Evolutionary conservation across 1,140 invertebrate genomes (phyloP), one percentile per base, ranked within the genome.

Genomic region (Bradynema listronoti): DNA sequence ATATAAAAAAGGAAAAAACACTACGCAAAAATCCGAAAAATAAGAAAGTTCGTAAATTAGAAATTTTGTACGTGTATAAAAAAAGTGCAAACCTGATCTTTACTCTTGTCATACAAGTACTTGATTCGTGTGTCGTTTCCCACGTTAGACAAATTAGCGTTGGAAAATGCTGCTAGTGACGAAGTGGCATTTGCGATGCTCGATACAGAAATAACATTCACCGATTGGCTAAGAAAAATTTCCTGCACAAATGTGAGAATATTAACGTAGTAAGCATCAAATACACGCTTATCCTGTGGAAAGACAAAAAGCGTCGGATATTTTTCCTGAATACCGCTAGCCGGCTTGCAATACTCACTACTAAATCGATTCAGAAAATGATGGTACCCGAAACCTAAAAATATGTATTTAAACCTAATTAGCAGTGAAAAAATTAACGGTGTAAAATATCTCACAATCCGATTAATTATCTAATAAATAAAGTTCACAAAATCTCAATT

Each of bases 371-470:
- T 65, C n/a, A 62, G 41, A 1, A 55, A 29, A n/a, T 59, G 30
- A 27, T 62, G 62, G 34, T 62, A 62, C 7, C 60, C 27, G 46
- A 62, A 62, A 5, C 63, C 60, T 62, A 29, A 58, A 62, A 30
- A 4, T 9, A n/a, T n/a, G n/a, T n/a, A n/a, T n/a, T n/a, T n/a
- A n/a, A n/a, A n/a, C n/a, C n/a, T n/a, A n/a, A n/a, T n/a, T n/a
- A n/a, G n/a, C n/a, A n/a, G n/a, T n/a, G 36, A 39, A 19, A 11
- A 19, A 39, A 39, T 39, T 39, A 39, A 39, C 19, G 36, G 36
- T 11, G 36, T 39, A 39, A 19, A 39, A 11, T 11, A 39, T 39
- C n/a, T n/a, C n/a, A 14, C 7, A 47, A 7, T n/a, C 14, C 11
- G 25, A 51, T 16, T 2, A 3, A 65, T n/a, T 16, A 19, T 54